A percentile compares a stretch with the other conserved stretches of the same genome.
These are phyloP conservation scores for Ctenochaetus hawaiiensis DNA, from an alignment of 2,797 vertebrate species.

Conservation along the genomic window DNA sequence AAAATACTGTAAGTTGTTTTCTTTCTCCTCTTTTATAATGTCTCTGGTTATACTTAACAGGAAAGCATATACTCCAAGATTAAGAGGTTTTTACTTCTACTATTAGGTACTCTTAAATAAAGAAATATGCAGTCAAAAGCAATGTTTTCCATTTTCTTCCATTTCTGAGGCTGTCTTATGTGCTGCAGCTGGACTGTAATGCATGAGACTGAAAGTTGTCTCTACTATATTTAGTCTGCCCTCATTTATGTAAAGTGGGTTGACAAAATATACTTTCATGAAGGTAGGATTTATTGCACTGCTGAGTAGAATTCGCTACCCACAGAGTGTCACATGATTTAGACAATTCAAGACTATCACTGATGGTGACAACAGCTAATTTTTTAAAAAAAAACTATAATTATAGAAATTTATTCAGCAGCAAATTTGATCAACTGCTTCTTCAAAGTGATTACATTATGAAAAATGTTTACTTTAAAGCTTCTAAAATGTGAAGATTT, in stretches of 20 bases:
- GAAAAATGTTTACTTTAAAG: not conserved
- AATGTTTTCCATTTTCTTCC: not conserved
- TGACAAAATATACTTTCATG: slow-evolving; percentile 23
- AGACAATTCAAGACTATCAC: not conserved
- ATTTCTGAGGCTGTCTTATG: not conserved
- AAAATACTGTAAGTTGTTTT: too few relatives aligned
- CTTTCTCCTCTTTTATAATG: too few relatives aligned
- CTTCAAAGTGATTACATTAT: not conserved
- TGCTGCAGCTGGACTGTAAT: not conserved
- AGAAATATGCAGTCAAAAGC: not conserved
- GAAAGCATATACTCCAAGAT: too few relatives aligned
- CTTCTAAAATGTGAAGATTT: not conserved
- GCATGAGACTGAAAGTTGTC: not conserved
- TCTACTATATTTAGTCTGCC: slow-evolving; percentile 5
- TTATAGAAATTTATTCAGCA: not conserved
- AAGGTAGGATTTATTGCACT: not conserved
- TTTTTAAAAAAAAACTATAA: too few relatives aligned
- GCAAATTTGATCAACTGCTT: not conserved
- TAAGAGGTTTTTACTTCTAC: too few relatives aligned
- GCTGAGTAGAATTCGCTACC: not conserved
- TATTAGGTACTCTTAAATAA: not conserved
- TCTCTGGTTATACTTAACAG: too few relatives aligned
- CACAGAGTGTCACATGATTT: not conserved
- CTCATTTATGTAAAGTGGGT: not conserved
- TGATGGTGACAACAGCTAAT: not conserved